Evolutionary conservation across 2,113 vertebrate species (phyloP), one percentile per base, ranked within the genome.

Genomic region (Cygnus buccinator): DNA sequence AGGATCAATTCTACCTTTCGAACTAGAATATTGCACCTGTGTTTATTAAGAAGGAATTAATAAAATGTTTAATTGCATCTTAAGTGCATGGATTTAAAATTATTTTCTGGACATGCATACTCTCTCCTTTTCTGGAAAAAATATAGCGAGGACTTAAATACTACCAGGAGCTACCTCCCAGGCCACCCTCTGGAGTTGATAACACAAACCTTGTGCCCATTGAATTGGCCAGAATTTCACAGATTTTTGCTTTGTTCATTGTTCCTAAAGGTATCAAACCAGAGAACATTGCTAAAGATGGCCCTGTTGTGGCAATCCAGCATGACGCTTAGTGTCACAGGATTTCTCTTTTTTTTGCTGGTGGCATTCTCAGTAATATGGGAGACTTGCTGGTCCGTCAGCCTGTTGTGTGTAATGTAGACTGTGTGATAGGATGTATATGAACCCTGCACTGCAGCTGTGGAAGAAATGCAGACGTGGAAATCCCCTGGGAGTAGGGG

Each of bases 391-490:
- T 0, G 5, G 11, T 39, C 66, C 76, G 48, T 22, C 59, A 80
- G 55, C n/a, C 28, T 73, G 29, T 31, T 0, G 0, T 16, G 18
- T 15, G 41, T 67, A 3, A 19, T 63, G 39, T 35, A 84, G 67
- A 39, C 13, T n/a, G 13, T 67, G 33, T 33, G 54, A 41, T 7
- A 17, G 44, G 10, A 58, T 80, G 21, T 18, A 16, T 77, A 70
- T 11, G 55, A 67, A 37, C 25, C 9, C 3, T 9, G 67, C 1
- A 7, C 31, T 62, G 74, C 18, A 82, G 66, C 54, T 44, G 22
- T 62, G 76, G 65, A 78, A 48, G 57, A 81, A 91, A 77, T 78
- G 44, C 76, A 61, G 63, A 73, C 3, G 7, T 35, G 6, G 84
- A 73, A 86, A 14, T 25, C 29, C 25, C 26, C 26, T 52, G 65